Percentiles rank a stretch among this genome's conserved stretches.
phyloP scores from a whole-genome alignment of 2,113 vertebrate species.

The Illadopsis cleaveri region DNA sequence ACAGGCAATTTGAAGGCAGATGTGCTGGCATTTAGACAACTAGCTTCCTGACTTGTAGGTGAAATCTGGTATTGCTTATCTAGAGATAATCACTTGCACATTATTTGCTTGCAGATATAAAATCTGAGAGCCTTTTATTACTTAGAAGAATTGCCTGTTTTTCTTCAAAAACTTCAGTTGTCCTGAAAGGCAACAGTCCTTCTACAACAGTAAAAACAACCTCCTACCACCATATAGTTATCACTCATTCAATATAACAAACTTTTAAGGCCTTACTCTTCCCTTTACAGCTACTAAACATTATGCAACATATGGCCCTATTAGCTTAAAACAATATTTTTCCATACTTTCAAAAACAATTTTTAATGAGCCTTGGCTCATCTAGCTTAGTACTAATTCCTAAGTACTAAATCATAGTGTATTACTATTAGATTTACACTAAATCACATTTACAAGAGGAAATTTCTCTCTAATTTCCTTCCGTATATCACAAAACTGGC shows the following conservation, averaged over 20 bases:
- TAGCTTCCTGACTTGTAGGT: not conserved
- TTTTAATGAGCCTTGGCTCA: not conserved
- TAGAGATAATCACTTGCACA: not conserved
- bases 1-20: conserved; percentile 7
- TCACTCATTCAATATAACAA: not conserved
- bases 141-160: not conserved
- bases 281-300: not conserved
- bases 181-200: not conserved
- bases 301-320: not conserved
- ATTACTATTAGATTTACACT: not conserved
- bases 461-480: not conserved
- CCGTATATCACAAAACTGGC: not conserved
- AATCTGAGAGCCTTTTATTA: not conserved
- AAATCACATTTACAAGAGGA: not conserved
- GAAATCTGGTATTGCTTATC: not conserved
- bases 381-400: not conserved
- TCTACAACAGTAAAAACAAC: not conserved
- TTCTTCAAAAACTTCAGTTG: not conserved
- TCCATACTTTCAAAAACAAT: not conserved
- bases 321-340: not conserved
- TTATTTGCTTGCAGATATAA: not conserved
- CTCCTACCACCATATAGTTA: not conserved
- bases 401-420: not conserved
- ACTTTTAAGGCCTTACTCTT: not conserved
- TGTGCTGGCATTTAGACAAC: conserved; percentile 17